Evolutionary conservation across 2,797 vertebrate species (phyloP).

Genomic region (Argya squamiceps): DNA sequence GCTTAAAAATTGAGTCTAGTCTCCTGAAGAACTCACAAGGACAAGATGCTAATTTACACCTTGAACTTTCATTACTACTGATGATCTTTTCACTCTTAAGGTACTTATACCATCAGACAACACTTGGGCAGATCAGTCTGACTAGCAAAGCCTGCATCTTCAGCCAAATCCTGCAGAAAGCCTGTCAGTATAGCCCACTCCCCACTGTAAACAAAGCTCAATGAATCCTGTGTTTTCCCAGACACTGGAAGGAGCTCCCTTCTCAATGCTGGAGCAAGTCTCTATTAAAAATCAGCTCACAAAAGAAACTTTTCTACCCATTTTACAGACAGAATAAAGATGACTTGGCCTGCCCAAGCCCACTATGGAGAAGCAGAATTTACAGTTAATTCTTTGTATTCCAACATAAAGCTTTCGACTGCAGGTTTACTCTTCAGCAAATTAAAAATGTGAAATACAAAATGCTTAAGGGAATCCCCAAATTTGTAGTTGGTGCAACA

Average conservation of each 20-base stretch:
- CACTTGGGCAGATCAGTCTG: background rate
- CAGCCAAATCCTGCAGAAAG: background rate
- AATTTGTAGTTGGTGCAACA: background rate
- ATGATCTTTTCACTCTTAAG: background rate
- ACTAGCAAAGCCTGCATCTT: background rate
- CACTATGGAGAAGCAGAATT: background rate
- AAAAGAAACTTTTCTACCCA: background rate
- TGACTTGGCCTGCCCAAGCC: background rate
- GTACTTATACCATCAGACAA: background rate
- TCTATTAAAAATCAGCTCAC: background rate
- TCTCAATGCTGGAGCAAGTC: background rate
- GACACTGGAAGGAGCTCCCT: background rate
- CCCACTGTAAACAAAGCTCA: background rate
- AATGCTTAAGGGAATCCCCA: background rate
- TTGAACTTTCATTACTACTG: background rate
- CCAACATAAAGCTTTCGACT: background rate
- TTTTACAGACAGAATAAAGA: background rate
- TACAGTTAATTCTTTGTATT: background rate
- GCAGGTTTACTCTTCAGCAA: background rate
- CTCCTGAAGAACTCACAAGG: background rate
- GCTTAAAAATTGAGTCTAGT: background rate
- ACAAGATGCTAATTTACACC: background rate
- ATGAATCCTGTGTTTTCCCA: accelerated
- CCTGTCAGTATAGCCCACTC: background rate
- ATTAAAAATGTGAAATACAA: background rate